Evolutionary conservation across 2,797 vertebrate species (phyloP).

Genomic region (Sarcophilus harrisii): DNA sequence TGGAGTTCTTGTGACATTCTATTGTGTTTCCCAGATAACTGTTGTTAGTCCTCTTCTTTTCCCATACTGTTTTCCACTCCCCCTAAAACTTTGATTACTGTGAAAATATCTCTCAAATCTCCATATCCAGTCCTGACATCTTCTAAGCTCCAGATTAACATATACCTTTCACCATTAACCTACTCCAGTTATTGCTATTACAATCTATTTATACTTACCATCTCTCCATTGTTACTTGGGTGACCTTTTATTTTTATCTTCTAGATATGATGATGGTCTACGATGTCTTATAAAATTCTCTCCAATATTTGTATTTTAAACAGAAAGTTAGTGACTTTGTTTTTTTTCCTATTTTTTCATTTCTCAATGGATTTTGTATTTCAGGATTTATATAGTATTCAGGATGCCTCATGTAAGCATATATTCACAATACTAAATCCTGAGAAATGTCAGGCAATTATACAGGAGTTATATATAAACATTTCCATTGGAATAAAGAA

Average conservation of each 20-base stretch:
- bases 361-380: slow-evolving; percentile 36
- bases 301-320: slow-evolving; percentile 1
- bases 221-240: background rate
- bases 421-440: slow-evolving; percentile 12
- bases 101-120: background rate
- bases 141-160: background rate
- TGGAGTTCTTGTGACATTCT: background rate
- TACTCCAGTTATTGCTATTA: background rate
- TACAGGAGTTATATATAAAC: background rate
- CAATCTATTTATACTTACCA: background rate
- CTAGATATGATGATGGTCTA: background rate
- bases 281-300: slow-evolving; percentile 23
- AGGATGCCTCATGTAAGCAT: slow-evolving; percentile 11
- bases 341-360: background rate
- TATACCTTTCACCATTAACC: background rate
- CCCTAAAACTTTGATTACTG: background rate
- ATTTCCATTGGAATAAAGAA: slow-evolving; percentile 24
- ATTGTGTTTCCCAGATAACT: background rate
- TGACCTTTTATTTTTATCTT: background rate
- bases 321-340: background rate
- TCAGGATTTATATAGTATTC: slow-evolving; percentile 3
- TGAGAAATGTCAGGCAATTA: background rate
- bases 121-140: background rate
- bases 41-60: background rate
- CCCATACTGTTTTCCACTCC: background rate